Conservation (phyloP, 2,888 invertebrate species). For the Drosophila melanosoma region DNA sequence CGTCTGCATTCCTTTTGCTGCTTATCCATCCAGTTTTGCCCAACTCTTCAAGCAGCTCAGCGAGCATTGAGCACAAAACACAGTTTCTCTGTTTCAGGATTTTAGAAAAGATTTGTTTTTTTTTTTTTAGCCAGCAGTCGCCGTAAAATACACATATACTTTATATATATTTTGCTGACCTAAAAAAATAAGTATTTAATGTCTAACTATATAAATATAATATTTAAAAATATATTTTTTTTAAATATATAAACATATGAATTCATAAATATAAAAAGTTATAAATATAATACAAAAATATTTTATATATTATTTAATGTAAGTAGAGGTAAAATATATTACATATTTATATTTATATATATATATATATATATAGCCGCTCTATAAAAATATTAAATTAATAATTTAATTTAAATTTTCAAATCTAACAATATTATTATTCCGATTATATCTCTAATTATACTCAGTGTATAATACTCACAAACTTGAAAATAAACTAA, state of each 20-base stretch:
- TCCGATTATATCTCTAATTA: neutral
- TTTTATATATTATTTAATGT: neutral
- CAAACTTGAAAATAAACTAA: no score
- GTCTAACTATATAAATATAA: neutral
- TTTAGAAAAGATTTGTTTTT: conserved; percentile 3
- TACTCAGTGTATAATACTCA: neutral
- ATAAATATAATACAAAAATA: neutral
- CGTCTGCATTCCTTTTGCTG: conserved; percentile 33
- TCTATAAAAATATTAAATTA: no score
- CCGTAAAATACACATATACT: neutral
- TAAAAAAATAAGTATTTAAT: neutral
- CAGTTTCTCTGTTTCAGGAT: neutral
- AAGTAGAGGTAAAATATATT: neutral
- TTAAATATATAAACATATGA: neutral
- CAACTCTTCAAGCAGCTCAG: conserved; percentile 26
- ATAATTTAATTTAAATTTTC: neutral
- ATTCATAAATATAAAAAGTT: neutral
- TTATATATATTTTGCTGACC: neutral
- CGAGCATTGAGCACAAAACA: neutral
- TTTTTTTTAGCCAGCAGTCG: conserved; percentile 3
- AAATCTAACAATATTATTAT: neutral
- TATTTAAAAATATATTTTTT: no score
- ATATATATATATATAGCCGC: no score
- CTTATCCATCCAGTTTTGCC: conserved; percentile 27
- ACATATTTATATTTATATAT: no score